Evolutionary conservation across 2,888 invertebrate genomes (phyloP).

Genomic region (Chalcis sispes): DNA sequence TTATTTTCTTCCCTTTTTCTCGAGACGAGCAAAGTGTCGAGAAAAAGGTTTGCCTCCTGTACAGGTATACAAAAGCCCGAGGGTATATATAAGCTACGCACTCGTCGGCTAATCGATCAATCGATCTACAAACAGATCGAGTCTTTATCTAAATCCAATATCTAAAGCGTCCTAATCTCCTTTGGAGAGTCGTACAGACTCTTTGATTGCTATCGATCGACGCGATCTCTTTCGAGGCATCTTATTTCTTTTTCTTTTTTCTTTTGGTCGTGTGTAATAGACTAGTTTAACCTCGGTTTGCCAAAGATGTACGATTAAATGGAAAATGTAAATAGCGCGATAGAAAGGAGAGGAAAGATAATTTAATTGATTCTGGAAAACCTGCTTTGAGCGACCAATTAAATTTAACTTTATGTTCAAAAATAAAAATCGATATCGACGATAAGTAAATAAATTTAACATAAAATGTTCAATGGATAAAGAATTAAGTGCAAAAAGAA

Average conservation of each 20-base stretch:
- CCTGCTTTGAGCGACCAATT: no score
- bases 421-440: no score
- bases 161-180: constrained; percentile 68
- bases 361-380: no score
- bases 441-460: no score
- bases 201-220: constrained; percentile 63
- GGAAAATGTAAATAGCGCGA: constrained; percentile 19
- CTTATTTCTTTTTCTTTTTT: constrained; percentile 16
- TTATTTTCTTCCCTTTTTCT: constrained; percentile 32
- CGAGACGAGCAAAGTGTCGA: neutral
- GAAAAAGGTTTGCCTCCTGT: constrained; percentile 21
- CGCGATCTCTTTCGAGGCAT: constrained; percentile 58
- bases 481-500: neutral
- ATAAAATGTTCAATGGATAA: no score
- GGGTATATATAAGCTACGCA: neutral
- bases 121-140: constrained; percentile 64
- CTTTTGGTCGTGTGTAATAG: constrained; percentile 30
- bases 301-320: constrained; percentile 11
- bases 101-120: constrained; percentile 57
- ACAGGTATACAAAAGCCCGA: constrained; percentile 21
- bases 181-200: constrained; percentile 59
- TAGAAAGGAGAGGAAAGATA: constrained; percentile 2
- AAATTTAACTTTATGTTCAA: no score
- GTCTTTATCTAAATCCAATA: constrained; percentile 72
- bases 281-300: neutral